phyloP scores from a whole-genome alignment of 2,888 invertebrate genomes.

The Empis stercorea region DNA sequence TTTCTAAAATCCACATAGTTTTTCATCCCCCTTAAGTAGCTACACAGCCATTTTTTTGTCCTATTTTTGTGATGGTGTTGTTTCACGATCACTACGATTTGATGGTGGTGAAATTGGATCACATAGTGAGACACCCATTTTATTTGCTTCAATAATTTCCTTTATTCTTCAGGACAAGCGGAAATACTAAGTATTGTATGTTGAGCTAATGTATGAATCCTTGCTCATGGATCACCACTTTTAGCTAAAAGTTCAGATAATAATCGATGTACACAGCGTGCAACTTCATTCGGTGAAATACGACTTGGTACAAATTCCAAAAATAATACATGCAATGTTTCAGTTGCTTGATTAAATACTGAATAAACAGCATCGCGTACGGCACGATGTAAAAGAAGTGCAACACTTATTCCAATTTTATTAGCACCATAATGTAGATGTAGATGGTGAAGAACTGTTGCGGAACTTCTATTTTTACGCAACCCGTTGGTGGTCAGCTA shows the following conservation, averaged over 20 bases:
- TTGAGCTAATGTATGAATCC: conserved; percentile 76
- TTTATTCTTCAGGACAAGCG: conserved; percentile 53
- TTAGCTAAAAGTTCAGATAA: conserved; percentile 72
- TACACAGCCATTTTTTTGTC: no score
- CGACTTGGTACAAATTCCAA: conserved; percentile 75
- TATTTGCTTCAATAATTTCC: conserved; percentile 31
- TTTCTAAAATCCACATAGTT: no score
- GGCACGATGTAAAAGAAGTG: conserved; percentile 63
- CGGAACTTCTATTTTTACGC: no score
- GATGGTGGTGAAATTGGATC: conserved; percentile 24
- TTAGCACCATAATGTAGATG: conserved; percentile 38
- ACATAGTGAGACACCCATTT: conserved; percentile 18
- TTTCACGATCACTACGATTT: conserved; percentile 17
- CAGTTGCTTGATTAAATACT: conserved; percentile 73
- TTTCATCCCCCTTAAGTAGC: no score
- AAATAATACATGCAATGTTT: conserved; percentile 66
- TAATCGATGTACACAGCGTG: conserved; percentile 68
- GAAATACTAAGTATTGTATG: conserved; percentile 78
- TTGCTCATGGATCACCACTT: conserved; percentile 75
- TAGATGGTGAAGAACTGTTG: no score
- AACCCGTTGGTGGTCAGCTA: no score
- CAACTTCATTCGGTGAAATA: conserved; percentile 69
- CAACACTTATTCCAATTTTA: conserved; percentile 43
- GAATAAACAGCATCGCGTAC: conserved; percentile 80
- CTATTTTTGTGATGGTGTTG: conserved; percentile 7